These are phyloP conservation scores for Cliona cf. orientalis DNA, from an alignment of 37 sponge, comb jelly and placozoan species.

Conservation along the genomic window DNA sequence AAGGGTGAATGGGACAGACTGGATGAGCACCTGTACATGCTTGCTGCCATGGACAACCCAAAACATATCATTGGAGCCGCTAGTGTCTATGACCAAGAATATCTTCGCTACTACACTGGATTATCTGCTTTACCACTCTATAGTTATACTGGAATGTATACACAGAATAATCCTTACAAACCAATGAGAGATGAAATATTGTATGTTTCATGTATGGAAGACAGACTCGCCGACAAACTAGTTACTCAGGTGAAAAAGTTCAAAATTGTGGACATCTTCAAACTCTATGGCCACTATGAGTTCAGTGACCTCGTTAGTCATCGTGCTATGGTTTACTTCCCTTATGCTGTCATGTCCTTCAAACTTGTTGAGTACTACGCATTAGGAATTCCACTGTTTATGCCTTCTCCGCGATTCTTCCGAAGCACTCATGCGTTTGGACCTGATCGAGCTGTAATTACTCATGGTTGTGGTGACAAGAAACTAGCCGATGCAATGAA, in stretches of 20 bases:
- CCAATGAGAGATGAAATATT: slow-evolving; percentile 24
- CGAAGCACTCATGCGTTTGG: not conserved
- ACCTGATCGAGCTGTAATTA: slow-evolving; percentile 6
- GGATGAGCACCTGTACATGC: slow-evolving; percentile 33
- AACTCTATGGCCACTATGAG: slow-evolving; percentile 13
- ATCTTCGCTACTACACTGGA: slow-evolving; percentile 59
- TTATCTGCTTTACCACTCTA: slow-evolving; percentile 25
- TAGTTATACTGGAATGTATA: slow-evolving; percentile 29
- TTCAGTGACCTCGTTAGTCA: slow-evolving; percentile 31
- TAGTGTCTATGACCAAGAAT: slow-evolving; percentile 48
- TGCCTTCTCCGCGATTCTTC: slow-evolving; percentile 41
- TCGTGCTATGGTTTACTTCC: slow-evolving; percentile 49
- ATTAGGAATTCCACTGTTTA: slow-evolving; percentile 34
- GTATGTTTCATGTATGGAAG: slow-evolving; percentile 1
- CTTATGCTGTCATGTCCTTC: slow-evolving; percentile 43
- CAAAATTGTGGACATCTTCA: not conserved
- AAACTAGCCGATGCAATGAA: slow-evolving; percentile 20
- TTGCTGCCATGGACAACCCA: slow-evolving; percentile 42
- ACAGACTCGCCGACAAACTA: no score
- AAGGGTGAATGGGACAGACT: slow-evolving; percentile 31
- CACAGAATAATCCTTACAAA: not conserved
- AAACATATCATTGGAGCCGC: slow-evolving; percentile 32
- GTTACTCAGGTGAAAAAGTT: slow-evolving; percentile 18
- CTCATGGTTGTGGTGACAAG: slow-evolving; percentile 10
- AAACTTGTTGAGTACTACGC: slow-evolving; percentile 41